Percentiles rank a stretch among this genome's conserved stretches.
Conservation (phyloP, 2,113 vertebrate species). For the Rhinopomastus cyanomelas region DNA sequence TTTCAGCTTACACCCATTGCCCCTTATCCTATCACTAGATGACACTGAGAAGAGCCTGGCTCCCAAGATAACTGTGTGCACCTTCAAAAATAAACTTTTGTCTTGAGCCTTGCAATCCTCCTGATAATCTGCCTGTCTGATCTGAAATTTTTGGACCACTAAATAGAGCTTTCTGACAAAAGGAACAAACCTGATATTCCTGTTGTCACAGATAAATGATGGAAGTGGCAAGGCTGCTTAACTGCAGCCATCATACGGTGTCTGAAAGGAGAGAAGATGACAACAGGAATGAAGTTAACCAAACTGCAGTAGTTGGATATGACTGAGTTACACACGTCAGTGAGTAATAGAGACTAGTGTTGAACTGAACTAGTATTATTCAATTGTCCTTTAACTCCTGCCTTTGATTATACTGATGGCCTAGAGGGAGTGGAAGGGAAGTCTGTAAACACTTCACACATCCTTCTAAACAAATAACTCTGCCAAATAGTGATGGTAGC, state of each 20-base stretch:
- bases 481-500: neutral
- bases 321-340: neutral
- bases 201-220: neutral
- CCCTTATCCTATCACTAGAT: no score
- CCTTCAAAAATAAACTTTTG: conserved; percentile 58
- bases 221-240: neutral
- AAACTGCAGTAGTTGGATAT: neutral
- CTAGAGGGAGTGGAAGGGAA: neutral
- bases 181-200: neutral
- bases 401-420: neutral
- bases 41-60: no score
- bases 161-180: conserved; percentile 11
- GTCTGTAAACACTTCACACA: neutral
- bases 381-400: neutral
- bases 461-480: neutral
- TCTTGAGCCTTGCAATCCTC: conserved; percentile 41
- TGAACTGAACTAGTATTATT: neutral
- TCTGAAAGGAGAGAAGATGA: neutral
- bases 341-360: neutral
- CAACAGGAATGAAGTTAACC: neutral
- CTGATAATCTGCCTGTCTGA: conserved; percentile 59
- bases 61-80: conserved; percentile 60
- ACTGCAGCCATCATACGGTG: neutral
- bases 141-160: conserved; percentile 41
- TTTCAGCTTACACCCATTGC: no score